Conservation (phyloP, 2,888 invertebrate genomes). For the Limenitis camilla region DNA sequence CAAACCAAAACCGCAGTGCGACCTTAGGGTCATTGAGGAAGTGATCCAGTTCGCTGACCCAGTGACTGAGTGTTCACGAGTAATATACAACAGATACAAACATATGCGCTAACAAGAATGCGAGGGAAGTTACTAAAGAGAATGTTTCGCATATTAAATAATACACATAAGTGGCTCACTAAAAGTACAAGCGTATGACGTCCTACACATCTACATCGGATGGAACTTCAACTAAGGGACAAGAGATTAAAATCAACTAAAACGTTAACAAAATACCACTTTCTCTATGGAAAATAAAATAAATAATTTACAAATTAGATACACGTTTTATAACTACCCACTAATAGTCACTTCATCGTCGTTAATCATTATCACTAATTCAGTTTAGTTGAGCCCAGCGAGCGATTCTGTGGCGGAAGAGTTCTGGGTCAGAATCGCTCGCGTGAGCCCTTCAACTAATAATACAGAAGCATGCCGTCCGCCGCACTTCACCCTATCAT, state of each 20-base stretch:
- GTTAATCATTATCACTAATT: constrained; percentile 59
- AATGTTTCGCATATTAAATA: constrained; percentile 59
- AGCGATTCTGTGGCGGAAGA: constrained; percentile 34
- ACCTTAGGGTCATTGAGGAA: not conserved
- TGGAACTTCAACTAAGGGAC: constrained; percentile 55
- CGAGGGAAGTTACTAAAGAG: constrained; percentile 53
- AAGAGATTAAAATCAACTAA: constrained; percentile 72
- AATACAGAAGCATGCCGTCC: constrained; percentile 63
- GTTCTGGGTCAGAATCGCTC: constrained; percentile 34
- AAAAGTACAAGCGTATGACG: constrained; percentile 73
- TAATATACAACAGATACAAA: constrained; percentile 16
- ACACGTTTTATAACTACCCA: constrained; percentile 65
- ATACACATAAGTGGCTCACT: constrained; percentile 69
- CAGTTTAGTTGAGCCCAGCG: constrained; percentile 42
- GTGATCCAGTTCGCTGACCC: constrained; percentile 21
- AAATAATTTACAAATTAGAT: constrained; percentile 73
- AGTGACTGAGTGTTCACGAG: constrained; percentile 11
- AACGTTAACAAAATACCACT: constrained; percentile 75
- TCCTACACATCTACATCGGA: constrained; percentile 69
- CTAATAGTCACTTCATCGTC: constrained; percentile 66
- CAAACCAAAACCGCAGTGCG: too few relatives aligned
- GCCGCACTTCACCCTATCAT: constrained; percentile 66
- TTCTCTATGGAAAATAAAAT: constrained; percentile 74
- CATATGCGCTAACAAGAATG: constrained; percentile 41
- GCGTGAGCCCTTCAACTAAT: constrained; percentile 41